Conservation (phyloP, 2,888 invertebrate species). For the Drosophila maculinotata region DNA sequence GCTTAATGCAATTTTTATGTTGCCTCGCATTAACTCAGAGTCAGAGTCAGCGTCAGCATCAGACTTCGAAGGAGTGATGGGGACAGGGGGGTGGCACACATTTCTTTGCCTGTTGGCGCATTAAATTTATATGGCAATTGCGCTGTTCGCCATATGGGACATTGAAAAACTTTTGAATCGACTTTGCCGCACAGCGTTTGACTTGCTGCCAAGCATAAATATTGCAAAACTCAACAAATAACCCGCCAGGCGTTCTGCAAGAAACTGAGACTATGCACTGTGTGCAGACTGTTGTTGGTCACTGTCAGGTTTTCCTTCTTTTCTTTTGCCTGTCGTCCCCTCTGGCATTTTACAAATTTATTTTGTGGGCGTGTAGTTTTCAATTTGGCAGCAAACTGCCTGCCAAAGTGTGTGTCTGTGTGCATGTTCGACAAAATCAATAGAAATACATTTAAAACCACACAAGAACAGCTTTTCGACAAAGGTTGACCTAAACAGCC, state of each 20-base stretch:
- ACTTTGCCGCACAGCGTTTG: constrained; percentile 57
- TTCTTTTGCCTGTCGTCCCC: constrained; percentile 14
- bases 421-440: constrained; percentile 63
- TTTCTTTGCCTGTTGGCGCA: constrained; percentile 79
- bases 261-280: constrained; percentile 25
- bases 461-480: constrained; percentile 49
- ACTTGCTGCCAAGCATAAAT: constrained; percentile 81
- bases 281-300: constrained; percentile 61
- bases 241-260: constrained; percentile 42
- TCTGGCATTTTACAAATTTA: constrained; percentile 59
- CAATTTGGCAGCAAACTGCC: constrained; percentile 69
- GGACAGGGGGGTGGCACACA: constrained; percentile 28
- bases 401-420: constrained; percentile 41
- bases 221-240: constrained; percentile 77
- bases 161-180: constrained; percentile 44
- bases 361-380: constrained; percentile 77
- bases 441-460: constrained; percentile 66
- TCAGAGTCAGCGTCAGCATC: constrained; percentile 7
- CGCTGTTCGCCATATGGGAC: constrained; percentile 45
- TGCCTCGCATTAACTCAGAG: constrained; percentile 70
- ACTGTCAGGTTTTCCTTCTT: constrained; percentile 52
- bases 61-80: background rate
- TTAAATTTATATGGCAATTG: constrained; percentile 80
- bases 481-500: constrained; percentile 37
- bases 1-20: constrained; percentile 79